Base-by-base conservation (phyloP, 64 coral and sea anemone genomes). In the Pocillopora damicornis region DNA sequence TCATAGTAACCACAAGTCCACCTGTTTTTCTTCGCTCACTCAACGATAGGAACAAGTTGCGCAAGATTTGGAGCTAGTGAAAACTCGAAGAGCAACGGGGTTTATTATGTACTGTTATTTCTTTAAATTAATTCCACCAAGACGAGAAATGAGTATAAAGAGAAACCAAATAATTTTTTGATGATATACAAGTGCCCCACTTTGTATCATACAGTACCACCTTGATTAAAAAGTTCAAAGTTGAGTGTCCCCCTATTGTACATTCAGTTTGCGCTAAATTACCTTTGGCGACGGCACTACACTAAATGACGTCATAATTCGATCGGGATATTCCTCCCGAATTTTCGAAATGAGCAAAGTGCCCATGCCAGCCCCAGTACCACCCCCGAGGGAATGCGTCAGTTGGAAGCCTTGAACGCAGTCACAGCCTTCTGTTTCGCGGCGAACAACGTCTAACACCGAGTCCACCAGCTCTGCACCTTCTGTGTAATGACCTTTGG, bases 401-500 rank as follows among this genome's bases (percentile, higher is more conserved):
- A 91, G 81, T 64, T 91, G 89, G 25, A 91, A 83, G 73, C 89
- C 89, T 68, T 91, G 89, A 17, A 91, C 75, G 74, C 89, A 91
- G 81, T 91, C 89, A 38, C 89, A 91, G 36, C 82, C 82, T 60
- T 91, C 89, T 5, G 89, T 83, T 58, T 91, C 89, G 8, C 82
- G 37, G 22, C 89, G 80, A 23, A 91, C 80, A 5, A 91, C 89
- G 59, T 91, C 89, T 22, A 91, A 75, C 13, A 91, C 82, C 18
- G 79, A 86, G 81, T 91, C 89, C 8, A 91, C 82, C 37, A 91
- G 63, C 81, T 91, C 89, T 2, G 89, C 81, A n/a, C 89, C 89
- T 59, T 91, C 89, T 30, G 80, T 91, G 80, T 91, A 91, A 63
- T 91, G 89, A 58, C 89, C 89, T 68, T 91, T 91, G 10, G 89